These are phyloP conservation scores for Hippopotamus amphibius DNA, from an alignment of 2,113 vertebrate genomes.

Conservation along the genomic window DNA sequence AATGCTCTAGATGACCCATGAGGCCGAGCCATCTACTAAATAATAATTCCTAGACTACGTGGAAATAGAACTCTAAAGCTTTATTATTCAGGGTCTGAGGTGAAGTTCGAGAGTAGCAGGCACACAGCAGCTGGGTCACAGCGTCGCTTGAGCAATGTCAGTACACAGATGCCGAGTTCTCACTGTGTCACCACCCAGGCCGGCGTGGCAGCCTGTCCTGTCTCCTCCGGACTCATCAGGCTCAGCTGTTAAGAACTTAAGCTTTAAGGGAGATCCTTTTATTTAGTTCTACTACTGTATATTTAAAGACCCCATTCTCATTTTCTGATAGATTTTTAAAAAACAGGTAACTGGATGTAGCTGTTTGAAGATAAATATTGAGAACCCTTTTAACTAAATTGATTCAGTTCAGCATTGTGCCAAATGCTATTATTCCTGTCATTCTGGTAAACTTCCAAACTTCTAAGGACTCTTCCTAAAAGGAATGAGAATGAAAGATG, in stretches of 20 bases:
- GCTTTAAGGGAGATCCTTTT: neutral
- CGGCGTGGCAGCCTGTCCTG: neutral
- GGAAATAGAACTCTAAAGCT: neutral
- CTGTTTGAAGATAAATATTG: neutral
- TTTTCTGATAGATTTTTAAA: neutral
- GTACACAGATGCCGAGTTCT: neutral
- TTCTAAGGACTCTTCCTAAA: neutral
- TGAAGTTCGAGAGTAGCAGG: neutral
- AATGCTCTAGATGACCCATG: neutral
- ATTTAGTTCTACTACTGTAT: neutral
- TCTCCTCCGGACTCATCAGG: neutral
- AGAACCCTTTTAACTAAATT: neutral
- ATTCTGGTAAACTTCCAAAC: neutral
- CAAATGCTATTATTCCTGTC: neutral
- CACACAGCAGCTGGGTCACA: fast-evolving
- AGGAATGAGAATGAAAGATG: neutral
- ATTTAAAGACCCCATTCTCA: neutral
- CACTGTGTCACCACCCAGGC: no score
- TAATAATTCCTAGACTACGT: neutral
- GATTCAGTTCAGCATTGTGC: neutral
- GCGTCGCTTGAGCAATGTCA: neutral
- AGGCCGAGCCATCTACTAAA: neutral
- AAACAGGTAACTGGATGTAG: neutral
- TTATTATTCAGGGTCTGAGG: neutral
- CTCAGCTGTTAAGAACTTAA: neutral